Evolutionary conservation across 2,113 vertebrate species (phyloP), one percentile per base, ranked within the genome.

Genomic region (Spea multiplicata): DNA sequence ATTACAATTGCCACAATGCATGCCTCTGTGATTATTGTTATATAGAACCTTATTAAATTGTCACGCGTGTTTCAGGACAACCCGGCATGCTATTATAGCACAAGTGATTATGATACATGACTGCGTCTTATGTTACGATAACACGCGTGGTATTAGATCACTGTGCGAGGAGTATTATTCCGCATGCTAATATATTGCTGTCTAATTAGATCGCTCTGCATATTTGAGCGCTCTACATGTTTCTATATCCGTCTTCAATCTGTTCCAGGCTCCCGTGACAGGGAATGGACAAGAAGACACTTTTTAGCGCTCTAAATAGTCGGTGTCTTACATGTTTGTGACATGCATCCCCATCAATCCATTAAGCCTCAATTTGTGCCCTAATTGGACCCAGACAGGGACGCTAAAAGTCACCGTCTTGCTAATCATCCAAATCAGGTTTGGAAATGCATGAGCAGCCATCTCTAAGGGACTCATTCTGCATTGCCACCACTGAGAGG

Each of bases 331-430:
- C 77, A 72, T 57, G 49, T 62, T 13, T 67, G 77, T 80, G 77
- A 80, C 70, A 72, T 14, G 70, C 62, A 80, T 80, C 49, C 48
- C 77, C 49, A 59, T 67, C 50, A 61, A 44, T 80, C 64, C 64
- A 80, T 80, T 80, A 80, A 49, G 50, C 49, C 45, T 55, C 62
- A 73, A 73, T 80, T 80, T 49, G 73, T 73, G 77, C 50, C 66
- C 70, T 80, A 80, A 80, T 80, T 80, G 50, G 62, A 44, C 77
- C 44, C 62, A 49, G 66, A 14, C 75, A 70, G 13, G 49, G 77
- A 80, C 70, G 66, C 44, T 71, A 73, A 57, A 73, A 47, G 70
- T 73, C 62, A 55, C 30, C 30, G 50, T 12, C 17, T 44, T 16
- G 14, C 49, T 66, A 79, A 79, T 79, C 49, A 66, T 55, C 46